A percentile compares a stretch with the other conserved stretches of the same genome.
These are phyloP conservation scores for Brachionus manjavacas DNA, from an alignment of 1,140 invertebrate species.

Conservation along the genomic window DNA sequence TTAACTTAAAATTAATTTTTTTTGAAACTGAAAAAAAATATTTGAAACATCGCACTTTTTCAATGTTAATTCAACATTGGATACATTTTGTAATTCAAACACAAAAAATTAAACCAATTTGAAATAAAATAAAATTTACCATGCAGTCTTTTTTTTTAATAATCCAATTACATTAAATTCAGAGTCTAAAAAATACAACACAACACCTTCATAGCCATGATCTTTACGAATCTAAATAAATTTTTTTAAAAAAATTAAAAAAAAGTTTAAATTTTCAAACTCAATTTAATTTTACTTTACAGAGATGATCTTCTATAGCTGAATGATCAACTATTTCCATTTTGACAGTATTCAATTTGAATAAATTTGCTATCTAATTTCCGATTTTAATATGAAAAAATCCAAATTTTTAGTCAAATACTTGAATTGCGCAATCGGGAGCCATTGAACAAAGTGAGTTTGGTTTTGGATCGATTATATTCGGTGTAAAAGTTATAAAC, in stretches of 20 bases:
- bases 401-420: conserved; percentile 14
- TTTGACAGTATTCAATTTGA: conserved; percentile 46
- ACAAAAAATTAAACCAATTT: too few species aligned
- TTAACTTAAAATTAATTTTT: too few species aligned
- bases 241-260: conserved; percentile 14
- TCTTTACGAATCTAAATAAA: conserved; percentile 52
- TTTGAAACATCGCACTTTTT: too few species aligned
- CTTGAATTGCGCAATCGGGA: conserved; percentile 54
- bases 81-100: too few species aligned
- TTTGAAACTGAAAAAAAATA: too few species aligned
- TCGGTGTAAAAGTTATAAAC: conserved; percentile 57
- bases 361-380: conserved; percentile 46
- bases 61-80: too few species aligned
- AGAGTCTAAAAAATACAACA: conserved; percentile 58
- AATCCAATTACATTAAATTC: conserved; percentile 56
- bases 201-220: conserved; percentile 57
- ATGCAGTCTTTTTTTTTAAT: conserved; percentile 60
- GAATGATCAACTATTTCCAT: conserved; percentile 45
- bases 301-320: conserved; percentile 46
- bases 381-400: not conserved
- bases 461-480: conserved; percentile 47
- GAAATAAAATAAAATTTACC: conserved; percentile 42
- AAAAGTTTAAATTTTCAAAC: not conserved
- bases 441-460: conserved; percentile 51
- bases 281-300: conserved; percentile 43